Percentiles rank a stretch among this genome's conserved stretches.
phyloP scores from a whole-genome alignment of 2,113 vertebrate species.

The Struthio camelus region DNA sequence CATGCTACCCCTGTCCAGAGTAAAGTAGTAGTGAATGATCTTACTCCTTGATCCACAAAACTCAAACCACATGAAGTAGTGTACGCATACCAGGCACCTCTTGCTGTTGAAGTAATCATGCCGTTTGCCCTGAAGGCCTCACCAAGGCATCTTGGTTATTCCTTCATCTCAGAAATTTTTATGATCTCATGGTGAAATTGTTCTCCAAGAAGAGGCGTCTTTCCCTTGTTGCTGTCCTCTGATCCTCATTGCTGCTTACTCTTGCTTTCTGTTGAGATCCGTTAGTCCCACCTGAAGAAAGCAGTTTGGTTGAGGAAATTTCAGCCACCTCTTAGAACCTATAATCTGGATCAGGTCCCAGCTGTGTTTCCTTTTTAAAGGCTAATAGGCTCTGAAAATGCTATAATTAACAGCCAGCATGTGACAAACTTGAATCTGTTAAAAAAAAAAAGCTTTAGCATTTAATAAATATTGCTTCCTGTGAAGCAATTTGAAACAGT shows the following conservation, averaged over 20 bases:
- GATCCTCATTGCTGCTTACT: background rate
- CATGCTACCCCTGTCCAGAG: background rate
- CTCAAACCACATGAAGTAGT: background rate
- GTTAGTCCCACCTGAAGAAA: background rate
- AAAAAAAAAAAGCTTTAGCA: background rate
- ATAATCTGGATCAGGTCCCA: background rate
- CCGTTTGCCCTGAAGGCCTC: background rate
- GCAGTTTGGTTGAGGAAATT: background rate
- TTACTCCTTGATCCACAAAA: background rate
- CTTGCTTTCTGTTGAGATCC: rapidly evolving
- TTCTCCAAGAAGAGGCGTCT: background rate
- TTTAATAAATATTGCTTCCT: background rate
- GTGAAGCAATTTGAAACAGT: background rate
- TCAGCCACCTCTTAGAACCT: background rate
- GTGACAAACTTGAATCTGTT: background rate
- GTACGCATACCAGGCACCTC: background rate
- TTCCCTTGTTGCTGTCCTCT: background rate
- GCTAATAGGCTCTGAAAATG: background rate
- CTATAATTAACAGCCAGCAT: background rate
- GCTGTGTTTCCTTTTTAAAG: background rate
- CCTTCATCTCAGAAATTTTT: background rate
- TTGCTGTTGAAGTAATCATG: background rate
- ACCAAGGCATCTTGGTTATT: background rate
- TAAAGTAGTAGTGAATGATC: background rate
- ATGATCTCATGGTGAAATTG: background rate